Percentiles rank a stretch among this genome's conserved stretches.
These are phyloP conservation scores for Drosophila sp. DNA, from an alignment of 1,140 invertebrate genomes.

Conservation along the genomic window DNA sequence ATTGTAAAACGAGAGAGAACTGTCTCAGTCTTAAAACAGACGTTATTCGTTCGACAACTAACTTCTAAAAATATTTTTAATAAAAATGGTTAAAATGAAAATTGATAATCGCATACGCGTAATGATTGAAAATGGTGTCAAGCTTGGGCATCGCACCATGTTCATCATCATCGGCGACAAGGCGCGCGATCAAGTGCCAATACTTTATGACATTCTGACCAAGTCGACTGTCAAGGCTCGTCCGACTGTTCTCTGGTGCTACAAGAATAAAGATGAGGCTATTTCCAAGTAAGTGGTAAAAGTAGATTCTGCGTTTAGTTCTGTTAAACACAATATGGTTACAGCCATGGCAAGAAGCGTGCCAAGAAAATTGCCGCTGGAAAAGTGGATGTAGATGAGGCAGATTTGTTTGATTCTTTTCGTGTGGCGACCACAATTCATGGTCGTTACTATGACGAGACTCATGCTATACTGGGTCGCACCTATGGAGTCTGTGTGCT, in stretches of 20 bases:
- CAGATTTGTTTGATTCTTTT: constrained; percentile 99
- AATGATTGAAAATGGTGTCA: constrained; percentile 98
- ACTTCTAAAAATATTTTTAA: not conserved
- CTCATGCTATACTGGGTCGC: constrained; percentile 98
- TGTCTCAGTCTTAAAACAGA: not conserved
- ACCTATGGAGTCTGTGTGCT: constrained; percentile 99
- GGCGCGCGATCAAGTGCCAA: constrained; percentile 97
- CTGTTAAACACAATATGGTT: constrained; percentile 41
- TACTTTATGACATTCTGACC: constrained; percentile 98
- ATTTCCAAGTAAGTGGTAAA: constrained; percentile 90
- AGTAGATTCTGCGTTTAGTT: not conserved
- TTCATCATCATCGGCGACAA: constrained; percentile 98
- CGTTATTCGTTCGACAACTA: not conserved
- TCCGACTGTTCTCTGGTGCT: constrained; percentile 98
- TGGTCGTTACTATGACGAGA: constrained; percentile 99
- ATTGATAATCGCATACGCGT: constrained; percentile 98
- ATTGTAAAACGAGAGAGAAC: not conserved
- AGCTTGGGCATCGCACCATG: constrained; percentile 94
- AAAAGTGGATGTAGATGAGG: constrained; percentile 96
- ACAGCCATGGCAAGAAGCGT: constrained; percentile 96
- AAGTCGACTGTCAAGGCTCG: constrained; percentile 96
- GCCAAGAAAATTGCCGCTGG: constrained; percentile 97
- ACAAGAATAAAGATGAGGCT: constrained; percentile 95
- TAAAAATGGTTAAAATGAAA: constrained; percentile 93
- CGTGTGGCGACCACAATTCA: constrained; percentile 98